A percentile compares a stretch with the other conserved stretches of the same genome.
Evolutionary conservation across 2,888 invertebrate species (phyloP).

Genomic region (Sussaba pulchella): DNA sequence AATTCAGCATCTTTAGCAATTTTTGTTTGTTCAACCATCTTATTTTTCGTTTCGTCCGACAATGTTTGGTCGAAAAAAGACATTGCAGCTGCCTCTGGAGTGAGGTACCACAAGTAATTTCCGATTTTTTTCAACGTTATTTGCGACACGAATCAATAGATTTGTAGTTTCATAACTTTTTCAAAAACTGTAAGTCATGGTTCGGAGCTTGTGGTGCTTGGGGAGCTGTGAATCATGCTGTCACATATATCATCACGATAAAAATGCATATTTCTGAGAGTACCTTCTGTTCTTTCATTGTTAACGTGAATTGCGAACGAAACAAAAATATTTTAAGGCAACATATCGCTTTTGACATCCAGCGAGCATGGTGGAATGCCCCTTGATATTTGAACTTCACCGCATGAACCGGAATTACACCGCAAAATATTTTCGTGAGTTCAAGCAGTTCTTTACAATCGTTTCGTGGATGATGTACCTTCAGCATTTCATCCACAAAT

Average conservation of each 20-base stretch:
- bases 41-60: background rate
- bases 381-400: slow-evolving; percentile 43
- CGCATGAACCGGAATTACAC: slow-evolving; percentile 29
- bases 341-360: slow-evolving; percentile 49
- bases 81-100: slow-evolving; percentile 5
- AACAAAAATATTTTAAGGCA: slow-evolving; percentile 47
- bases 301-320: slow-evolving; percentile 14
- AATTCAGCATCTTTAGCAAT: background rate
- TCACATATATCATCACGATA: slow-evolving; percentile 29
- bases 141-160: slow-evolving; percentile 7
- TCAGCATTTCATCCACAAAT: slow-evolving; percentile 23
- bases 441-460: slow-evolving; percentile 52
- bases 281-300: slow-evolving; percentile 19
- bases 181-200: slow-evolving; percentile 31
- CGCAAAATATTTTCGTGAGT: slow-evolving; percentile 40
- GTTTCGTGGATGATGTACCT: slow-evolving; percentile 32
- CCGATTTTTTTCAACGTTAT: background rate
- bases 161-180: slow-evolving; percentile 26
- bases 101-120: background rate
- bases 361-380: slow-evolving; percentile 44
- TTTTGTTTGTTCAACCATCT: background rate
- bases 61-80: slow-evolving; percentile 5
- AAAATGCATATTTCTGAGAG: slow-evolving; percentile 31
- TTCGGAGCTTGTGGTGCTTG: slow-evolving; percentile 17
- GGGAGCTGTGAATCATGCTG: slow-evolving; percentile 15